Evolutionary conservation across 1,140 invertebrate species (phyloP).

Genomic region (Eufriesea mexicana): DNA sequence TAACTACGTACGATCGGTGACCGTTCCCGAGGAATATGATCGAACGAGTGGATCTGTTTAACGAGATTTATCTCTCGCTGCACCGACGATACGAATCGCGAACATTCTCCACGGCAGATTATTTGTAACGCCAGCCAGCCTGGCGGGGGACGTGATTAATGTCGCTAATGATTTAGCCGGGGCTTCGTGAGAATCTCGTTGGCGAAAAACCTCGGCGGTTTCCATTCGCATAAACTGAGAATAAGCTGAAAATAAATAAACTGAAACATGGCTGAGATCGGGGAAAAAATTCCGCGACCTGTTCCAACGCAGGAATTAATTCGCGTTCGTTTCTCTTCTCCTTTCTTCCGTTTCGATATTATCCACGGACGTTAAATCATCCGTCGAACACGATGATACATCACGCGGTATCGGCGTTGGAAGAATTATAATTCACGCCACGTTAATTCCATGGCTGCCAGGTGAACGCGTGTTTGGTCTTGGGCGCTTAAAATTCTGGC

Average conservation of each 20-base stretch:
- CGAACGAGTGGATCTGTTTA: constrained; percentile 53
- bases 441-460: not conserved
- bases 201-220: not conserved
- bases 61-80: constrained; percentile 39
- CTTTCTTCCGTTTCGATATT: not conserved
- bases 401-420: not conserved
- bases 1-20: constrained; percentile 30
- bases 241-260: not conserved
- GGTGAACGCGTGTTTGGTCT: not conserved
- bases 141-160: not conserved
- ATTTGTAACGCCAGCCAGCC: constrained; percentile 38
- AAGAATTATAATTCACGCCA: not conserved
- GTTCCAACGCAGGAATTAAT: too few species aligned
- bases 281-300: not conserved
- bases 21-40: constrained; percentile 40
- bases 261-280: not conserved
- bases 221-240: not conserved
- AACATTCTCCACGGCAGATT: constrained; percentile 34
- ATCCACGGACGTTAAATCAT: not conserved
- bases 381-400: not conserved
- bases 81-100: constrained; percentile 42
- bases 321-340: not conserved
- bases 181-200: not conserved
- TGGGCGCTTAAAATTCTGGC: not conserved
- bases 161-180: constrained; percentile 23